These are phyloP conservation scores for Leptinotarsa peninsularis DNA, from an alignment of 2,888 invertebrate species.

Conservation along the genomic window DNA sequence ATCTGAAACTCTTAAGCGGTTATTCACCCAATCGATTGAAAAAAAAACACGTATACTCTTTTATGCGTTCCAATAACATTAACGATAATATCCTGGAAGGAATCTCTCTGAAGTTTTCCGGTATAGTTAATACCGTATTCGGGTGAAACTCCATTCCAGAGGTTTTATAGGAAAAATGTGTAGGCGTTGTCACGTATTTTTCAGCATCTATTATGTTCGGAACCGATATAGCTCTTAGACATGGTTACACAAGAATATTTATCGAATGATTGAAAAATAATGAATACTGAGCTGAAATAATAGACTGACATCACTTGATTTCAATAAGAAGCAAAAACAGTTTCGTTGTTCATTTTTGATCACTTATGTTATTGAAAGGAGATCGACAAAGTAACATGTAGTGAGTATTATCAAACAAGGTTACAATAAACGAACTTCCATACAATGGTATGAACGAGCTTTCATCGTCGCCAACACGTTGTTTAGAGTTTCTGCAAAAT, in stretches of 20 bases:
- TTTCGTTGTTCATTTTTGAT: too few species aligned
- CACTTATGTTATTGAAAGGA: too few species aligned
- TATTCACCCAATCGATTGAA: not conserved
- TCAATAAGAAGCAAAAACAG: too few species aligned
- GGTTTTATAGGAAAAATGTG: not conserved
- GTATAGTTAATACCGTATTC: not conserved
- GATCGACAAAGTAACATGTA: too few species aligned
- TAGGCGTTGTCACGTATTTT: constrained; percentile 1
- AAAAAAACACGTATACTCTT: constrained; percentile 1
- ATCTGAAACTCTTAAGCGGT: not conserved
- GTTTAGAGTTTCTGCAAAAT: too few species aligned
- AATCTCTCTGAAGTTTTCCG: not conserved
- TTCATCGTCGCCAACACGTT: too few species aligned
- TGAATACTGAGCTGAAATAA: too few species aligned
- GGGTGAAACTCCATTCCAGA: not conserved
- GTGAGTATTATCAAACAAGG: too few species aligned
- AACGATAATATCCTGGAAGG: not conserved
- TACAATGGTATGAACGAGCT: too few species aligned
- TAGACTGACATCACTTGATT: too few species aligned
- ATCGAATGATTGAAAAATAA: too few species aligned
- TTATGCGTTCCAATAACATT: constrained; percentile 9
- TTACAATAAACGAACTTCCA: too few species aligned
- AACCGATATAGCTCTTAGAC: not conserved
- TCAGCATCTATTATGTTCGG: not conserved
- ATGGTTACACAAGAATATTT: not conserved